Evolutionary conservation across 1,140 invertebrate genomes (phyloP), one percentile per base, ranked within the genome.

Genomic region (Brachionus rotundiformis): DNA sequence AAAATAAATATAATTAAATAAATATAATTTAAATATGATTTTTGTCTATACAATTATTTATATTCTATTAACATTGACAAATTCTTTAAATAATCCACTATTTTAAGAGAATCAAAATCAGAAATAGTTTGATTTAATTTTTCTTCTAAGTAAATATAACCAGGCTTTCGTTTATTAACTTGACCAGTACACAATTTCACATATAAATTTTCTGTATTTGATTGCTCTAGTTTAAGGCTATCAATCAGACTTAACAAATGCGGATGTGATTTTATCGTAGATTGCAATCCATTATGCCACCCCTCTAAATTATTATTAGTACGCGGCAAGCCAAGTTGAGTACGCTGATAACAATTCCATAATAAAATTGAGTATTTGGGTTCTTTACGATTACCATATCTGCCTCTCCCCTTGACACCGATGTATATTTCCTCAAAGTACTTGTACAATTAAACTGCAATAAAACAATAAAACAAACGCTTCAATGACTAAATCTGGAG

Each of bases 381-480:
- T 27, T 16, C 11, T 61, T 61, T 61, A 10, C 25, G 2, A 8
- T n/a, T 75, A 27, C n/a, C 36, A 75, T 44, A 75, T 75, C 71
- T 75, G n/a, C 39, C 19, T 75, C 5, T 25, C 1, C 23, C 27
- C 10, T 47, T 49, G 5, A 11, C 23, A 11, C 71, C 39, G 27
- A 75, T 11, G 41, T 75, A 75, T 25, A 25, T 47, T 4, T 75
- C 44, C 25, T 75, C 44, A 75, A 75, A 75, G n/a, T 75, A 75
- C 31, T 25, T 49, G 6, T 39, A 44, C 25, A 75, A 47, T 4
- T 44, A 8, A n/a, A 47, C n/a, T 25, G 25, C 13, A 44, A 8
- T 47, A n/a, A 2, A 29, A 10, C 25, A 49, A 13, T 25, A 25
- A 10, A 29, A 16, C 13, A 47, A 75, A 75, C 2, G 36, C n/a